Base-by-base conservation (phyloP, 1,140 invertebrate species). In the Aethina tumida region DNA sequence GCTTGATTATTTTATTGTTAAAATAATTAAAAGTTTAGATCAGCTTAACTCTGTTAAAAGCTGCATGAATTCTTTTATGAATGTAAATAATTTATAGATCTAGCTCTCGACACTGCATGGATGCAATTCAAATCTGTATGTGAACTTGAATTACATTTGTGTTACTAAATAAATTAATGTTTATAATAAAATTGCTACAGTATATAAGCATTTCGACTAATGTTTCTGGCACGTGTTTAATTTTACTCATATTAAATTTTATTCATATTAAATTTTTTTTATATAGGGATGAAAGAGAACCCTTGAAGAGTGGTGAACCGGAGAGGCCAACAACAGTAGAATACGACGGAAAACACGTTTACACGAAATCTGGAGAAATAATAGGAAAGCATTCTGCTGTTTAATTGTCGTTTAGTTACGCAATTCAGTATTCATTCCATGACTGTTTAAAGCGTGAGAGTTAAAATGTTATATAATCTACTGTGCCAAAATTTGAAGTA, bases 331-430 rank as follows among this genome's bases (percentile, higher is more conserved):
- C 78, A 24, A 82, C 79, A 13, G 74, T 85, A 4, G 82, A 84
- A 50, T 88, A 82, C 52, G 82, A 87, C 48, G 79, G 82, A 5
- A 77, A 79, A 51, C 73, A 79, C 47, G 83, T 83, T 9, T 76
- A 84, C 51, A 79, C 82, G 13, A 81, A 79, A 52, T 82, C 81
- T 17, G 80, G 81, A 26, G 72, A 74, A 52, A 84, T 86, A 47
- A 81, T 84, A 46, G 84, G 82, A 43, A 85, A 85, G 66, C 82
- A 86, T 53, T 87, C 84, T 8, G 82, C 83, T 31, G 84, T 87
- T 37, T 87, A 82, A 37, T 49, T n/a, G n/a, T n/a, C n/a, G n/a
- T n/a, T n/a, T n/a, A n/a, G n/a, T n/a, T n/a, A n/a, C n/a, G n/a
- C n/a, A n/a, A n/a, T n/a, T n/a, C n/a, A n/a, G n/a, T n/a, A n/a